A percentile compares a stretch with the other conserved stretches of the same genome.
Conservation (phyloP, 2,797 vertebrate genomes). For the Chloroceryle amazona region DNA sequence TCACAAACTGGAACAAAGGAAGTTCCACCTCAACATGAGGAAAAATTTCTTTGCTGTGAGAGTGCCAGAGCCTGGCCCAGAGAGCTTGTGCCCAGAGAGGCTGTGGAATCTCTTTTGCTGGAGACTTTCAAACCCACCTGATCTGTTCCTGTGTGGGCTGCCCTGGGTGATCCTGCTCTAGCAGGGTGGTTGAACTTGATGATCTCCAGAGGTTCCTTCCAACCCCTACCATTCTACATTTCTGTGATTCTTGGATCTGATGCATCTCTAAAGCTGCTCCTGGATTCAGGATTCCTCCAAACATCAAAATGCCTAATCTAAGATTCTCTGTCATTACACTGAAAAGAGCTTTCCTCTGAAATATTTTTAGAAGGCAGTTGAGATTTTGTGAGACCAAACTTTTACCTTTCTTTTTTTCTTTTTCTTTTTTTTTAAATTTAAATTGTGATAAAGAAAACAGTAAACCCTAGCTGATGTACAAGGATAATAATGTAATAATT, state of each 20-base stretch:
- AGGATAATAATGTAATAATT: background rate
- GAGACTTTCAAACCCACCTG: no score
- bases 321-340: background rate
- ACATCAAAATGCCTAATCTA: accelerated
- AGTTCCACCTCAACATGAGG: no score
- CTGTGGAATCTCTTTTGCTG: no score
- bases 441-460: background rate
- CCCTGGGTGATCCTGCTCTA: no score
- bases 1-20: no score
- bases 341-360: background rate
- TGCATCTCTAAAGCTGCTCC: background rate
- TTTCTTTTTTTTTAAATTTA: background rate
- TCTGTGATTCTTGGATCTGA: background rate
- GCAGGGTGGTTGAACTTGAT: no score
- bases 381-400: background rate
- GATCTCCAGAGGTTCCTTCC: no score
- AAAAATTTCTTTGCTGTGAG: no score
- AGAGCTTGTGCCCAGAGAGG: no score
- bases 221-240: no score
- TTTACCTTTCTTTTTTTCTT: accelerated
- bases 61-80: no score
- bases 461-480: background rate
- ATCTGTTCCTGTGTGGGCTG: no score
- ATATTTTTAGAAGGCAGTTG: background rate
- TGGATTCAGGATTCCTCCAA: background rate